Base-by-base conservation (phyloP, 2,113 vertebrate genomes). In the Corythaeola cristata region DNA sequence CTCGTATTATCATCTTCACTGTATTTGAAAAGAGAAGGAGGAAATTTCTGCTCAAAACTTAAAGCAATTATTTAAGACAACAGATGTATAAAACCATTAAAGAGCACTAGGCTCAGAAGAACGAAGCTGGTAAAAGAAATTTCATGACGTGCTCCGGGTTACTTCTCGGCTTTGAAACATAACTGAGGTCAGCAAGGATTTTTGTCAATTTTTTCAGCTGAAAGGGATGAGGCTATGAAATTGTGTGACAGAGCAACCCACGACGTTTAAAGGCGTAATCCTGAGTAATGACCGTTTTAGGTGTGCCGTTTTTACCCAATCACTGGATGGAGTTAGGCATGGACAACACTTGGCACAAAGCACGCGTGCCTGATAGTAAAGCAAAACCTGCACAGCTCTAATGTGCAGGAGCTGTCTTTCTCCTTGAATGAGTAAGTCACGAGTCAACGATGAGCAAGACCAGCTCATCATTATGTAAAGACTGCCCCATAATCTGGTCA, bases 261-360 rank as follows among this genome's bases (percentile, higher is more conserved):
- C 3, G 6, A 9, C 0, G 3, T 20, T 21, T 39, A 12, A 45
- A 79, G 28, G 12, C 2, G 1, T 37, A 37, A 37, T 77, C 77
- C 52, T 71, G 32, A 5, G 7, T 12, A 37, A 41, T 1, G 21
- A 68, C 9, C 0, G 5, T 5, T 74, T 68, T 8, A 11, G 37
- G 2, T 44, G 64, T 77, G 35, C 11, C 1, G 1, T 6, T 63
- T 60, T 23, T n/a, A 64, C 50, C 50, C 24, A 5, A 33, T 4
- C 3, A 44, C 85, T 92, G 47, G 24, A 5, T 63, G 21, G 23
- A 8, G 16, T 26, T 80, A 52, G 71, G 78, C 73, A 47, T 20
- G 66, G 68, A 56, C 49, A 88, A 8, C 8, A 50, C 63, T 19
- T 93, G 96, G 79, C 24, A 68, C 13, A 18, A 68, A 84, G 71